Conservation (phyloP, 2,888 invertebrate genomes). For the Xanthorhoe spadicearia region DNA sequence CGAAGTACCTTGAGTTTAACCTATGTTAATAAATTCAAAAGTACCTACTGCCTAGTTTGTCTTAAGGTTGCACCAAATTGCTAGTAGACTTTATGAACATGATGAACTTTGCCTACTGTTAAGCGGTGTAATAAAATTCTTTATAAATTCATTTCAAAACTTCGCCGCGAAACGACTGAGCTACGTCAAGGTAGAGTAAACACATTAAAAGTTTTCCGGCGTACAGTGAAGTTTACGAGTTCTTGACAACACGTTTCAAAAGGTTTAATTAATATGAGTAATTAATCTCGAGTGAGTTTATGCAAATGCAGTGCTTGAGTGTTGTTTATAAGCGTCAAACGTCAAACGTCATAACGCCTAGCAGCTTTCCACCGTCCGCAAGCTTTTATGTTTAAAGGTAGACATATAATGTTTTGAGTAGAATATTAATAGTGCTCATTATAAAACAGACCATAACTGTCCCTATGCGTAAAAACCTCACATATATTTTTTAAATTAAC, state of each 20-base stretch:
- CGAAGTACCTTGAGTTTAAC: no score
- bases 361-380: no score
- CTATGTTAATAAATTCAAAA: no score
- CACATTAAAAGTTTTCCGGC: conserved; percentile 16
- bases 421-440: no score
- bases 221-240: conserved; percentile 17
- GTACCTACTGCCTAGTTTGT: no score
- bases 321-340: neutral
- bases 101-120: neutral
- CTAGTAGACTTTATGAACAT: no score
- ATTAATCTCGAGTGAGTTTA: neutral
- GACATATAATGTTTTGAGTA: no score
- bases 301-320: neutral
- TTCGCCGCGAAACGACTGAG: conserved; percentile 2
- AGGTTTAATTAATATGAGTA: neutral
- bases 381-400: no score
- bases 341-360: neutral
- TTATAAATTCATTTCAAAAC: neutral
- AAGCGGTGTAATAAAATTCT: neutral
- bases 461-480: no score
- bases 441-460: no score
- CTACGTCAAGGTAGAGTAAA: conserved; percentile 10
- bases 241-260: conserved; percentile 9
- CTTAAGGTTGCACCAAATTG: no score
- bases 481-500: no score